Percentiles rank a stretch among this genome's conserved stretches.
Evolutionary conservation across 1,140 invertebrate species (phyloP).

Genomic region (Orchesella cincta): DNA sequence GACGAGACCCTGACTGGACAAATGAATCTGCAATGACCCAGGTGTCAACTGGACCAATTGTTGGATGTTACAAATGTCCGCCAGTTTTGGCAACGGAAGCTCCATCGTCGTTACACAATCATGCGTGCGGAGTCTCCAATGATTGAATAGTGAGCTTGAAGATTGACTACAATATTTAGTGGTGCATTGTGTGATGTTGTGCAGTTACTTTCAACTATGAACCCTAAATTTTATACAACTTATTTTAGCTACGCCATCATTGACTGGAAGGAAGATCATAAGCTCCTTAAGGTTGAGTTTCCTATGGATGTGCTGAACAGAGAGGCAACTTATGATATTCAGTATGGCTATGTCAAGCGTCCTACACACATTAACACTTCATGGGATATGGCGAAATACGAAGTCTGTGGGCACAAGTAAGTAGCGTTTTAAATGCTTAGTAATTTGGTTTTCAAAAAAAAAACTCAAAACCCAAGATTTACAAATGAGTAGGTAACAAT

Average conservation of each 20-base stretch:
- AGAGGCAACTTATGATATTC: conserved; percentile 59
- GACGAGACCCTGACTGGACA: conserved; percentile 46
- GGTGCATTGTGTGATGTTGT: too few species aligned
- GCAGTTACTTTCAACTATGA: too few species aligned
- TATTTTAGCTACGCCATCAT: conserved; percentile 59
- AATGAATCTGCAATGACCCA: neutral
- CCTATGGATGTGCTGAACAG: conserved; percentile 56
- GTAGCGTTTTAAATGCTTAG: too few species aligned
- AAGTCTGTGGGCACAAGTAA: conserved; percentile 61
- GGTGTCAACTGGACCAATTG: conserved; percentile 51
- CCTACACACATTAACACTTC: conserved; percentile 62
- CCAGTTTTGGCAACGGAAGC: conserved; percentile 57
- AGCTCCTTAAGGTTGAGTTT: conserved; percentile 57
- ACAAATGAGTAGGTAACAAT: too few species aligned
- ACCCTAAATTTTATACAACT: too few species aligned
- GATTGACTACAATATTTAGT: too few species aligned
- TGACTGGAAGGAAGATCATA: conserved; percentile 38
- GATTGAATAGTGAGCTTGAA: conserved; percentile 25
- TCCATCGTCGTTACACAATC: conserved; percentile 56
- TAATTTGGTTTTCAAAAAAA: too few species aligned
- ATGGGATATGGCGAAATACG: conserved; percentile 61
- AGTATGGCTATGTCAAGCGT: conserved; percentile 59
- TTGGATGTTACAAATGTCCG: conserved; percentile 54
- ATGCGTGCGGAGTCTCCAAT: conserved; percentile 58
- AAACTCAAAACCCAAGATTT: too few species aligned